Evolutionary conservation across 2,113 vertebrate genomes (phyloP).

Genomic region (Phocoena sinus): DNA sequence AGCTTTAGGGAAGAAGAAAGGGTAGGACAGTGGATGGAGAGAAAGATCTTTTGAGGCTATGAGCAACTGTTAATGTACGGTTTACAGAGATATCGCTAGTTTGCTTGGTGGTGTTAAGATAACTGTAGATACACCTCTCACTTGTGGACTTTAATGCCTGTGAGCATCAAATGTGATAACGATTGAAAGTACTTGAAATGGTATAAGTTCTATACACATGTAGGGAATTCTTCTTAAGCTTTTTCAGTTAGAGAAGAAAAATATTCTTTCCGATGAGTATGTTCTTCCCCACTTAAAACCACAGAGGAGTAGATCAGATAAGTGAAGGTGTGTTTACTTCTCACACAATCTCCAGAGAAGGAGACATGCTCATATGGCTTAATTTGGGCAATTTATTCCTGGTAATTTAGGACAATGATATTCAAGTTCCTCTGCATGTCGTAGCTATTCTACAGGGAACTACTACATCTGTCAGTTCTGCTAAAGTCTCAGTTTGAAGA

Average conservation of each 20-base stretch:
- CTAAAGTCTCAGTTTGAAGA: constrained; percentile 31
- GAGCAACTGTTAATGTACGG: background rate
- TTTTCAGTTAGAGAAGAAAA: constrained; percentile 32
- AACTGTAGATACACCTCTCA: background rate
- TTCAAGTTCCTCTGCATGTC: background rate
- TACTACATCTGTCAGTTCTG: background rate
- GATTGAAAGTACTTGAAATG: background rate
- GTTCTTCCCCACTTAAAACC: background rate
- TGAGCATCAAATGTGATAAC: background rate
- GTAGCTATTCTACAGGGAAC: constrained; percentile 13
- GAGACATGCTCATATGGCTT: background rate
- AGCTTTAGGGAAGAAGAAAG: background rate
- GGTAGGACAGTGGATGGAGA: background rate
- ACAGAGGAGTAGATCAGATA: background rate
- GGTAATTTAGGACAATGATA: constrained; percentile 44
- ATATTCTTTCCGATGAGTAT: constrained; percentile 23
- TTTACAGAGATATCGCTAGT: background rate
- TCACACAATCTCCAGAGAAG: background rate
- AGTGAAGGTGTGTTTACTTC: constrained; percentile 5
- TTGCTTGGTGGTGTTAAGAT: background rate
- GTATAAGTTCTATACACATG: background rate
- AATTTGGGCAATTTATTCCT: constrained; percentile 33
- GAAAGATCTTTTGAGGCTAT: background rate
- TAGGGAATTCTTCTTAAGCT: background rate
- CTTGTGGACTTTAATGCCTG: background rate